A percentile compares a stretch with the other conserved stretches of the same genome.
These are phyloP conservation scores for Prietella phreatophila DNA, from an alignment of 2,113 vertebrate genomes.

Conservation along the genomic window DNA sequence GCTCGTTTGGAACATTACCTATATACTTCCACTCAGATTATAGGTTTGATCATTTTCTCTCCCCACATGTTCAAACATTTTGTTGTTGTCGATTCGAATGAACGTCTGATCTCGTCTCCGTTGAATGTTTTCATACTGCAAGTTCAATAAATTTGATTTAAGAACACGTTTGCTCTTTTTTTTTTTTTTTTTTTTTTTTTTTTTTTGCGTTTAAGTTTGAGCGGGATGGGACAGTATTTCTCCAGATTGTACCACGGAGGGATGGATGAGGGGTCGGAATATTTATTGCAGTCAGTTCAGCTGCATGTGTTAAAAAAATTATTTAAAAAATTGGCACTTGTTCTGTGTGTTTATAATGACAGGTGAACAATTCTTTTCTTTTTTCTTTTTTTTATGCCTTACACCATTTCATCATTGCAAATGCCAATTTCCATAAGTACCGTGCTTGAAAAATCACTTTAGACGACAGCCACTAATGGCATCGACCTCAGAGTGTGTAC, in stretches of 20 bases:
- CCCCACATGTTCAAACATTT: not conserved
- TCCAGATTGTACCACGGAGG: not conserved
- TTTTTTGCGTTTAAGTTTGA: conserved; percentile 15
- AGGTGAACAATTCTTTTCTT: conserved; percentile 39
- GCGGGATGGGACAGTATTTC: conserved; percentile 6
- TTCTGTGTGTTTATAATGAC: conserved; percentile 56
- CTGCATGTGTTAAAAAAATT: conserved; percentile 46
- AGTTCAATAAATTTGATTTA: conserved; percentile 40
- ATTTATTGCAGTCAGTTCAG: conserved; percentile 35
- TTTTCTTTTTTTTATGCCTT: conserved; percentile 25
- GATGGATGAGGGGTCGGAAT: conserved; percentile 18
- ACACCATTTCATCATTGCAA: conserved; percentile 64
- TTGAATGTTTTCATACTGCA: conserved; percentile 31
- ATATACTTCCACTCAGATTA: conserved; percentile 44
- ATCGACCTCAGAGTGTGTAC: conserved; percentile 73
- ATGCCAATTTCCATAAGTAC: conserved; percentile 77
- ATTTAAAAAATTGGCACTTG: conserved; percentile 12
- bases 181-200: conserved; percentile 3
- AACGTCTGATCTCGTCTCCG: not conserved
- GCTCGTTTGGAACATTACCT: conserved; percentile 69
- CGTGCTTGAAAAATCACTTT: conserved; percentile 76
- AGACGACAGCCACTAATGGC: conserved; percentile 72
- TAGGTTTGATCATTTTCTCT: not conserved
- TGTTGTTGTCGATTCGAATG: not conserved
- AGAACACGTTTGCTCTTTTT: not conserved